phyloP scores from a whole-genome alignment of 2,113 vertebrate genomes.

The Pristiophorus japonicus region DNA sequence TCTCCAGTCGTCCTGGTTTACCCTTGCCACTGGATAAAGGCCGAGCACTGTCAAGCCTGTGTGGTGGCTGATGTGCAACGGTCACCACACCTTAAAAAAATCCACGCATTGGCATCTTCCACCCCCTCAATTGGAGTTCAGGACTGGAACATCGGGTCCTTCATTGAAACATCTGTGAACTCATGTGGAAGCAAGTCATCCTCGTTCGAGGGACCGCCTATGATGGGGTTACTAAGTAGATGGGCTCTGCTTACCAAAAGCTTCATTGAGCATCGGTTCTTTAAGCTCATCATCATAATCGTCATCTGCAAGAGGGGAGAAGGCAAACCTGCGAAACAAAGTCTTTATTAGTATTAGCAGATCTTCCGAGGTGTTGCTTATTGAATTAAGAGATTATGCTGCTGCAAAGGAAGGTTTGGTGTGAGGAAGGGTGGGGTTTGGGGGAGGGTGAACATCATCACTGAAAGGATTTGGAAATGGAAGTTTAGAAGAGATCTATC shows the following conservation, averaged over 20 bases:
- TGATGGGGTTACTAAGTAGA: neutral
- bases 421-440: too few relatives aligned
- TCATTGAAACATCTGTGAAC: too few relatives aligned
- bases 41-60: too few relatives aligned
- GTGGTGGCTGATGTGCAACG: too few relatives aligned
- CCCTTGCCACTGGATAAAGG: too few relatives aligned
- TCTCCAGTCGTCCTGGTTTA: too few relatives aligned
- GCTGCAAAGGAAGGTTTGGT: neutral
- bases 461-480: neutral
- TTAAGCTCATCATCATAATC: constrained; percentile 82
- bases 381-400: neutral
- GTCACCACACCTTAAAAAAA: too few relatives aligned
- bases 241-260: constrained; percentile 66
- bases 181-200: too few relatives aligned
- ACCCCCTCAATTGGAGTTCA: too few relatives aligned
- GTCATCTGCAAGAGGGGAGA: constrained; percentile 80
- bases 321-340: constrained; percentile 74
- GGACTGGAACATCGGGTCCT: too few relatives aligned
- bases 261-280: constrained; percentile 93
- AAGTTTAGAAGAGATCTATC: neutral
- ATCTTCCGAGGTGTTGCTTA: neutral
- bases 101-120: too few relatives aligned
- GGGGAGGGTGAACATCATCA: neutral
- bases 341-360: neutral
- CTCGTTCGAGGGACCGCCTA: too few relatives aligned